A percentile compares a stretch with the other conserved stretches of the same genome.
These are phyloP conservation scores for Metopia argyrocephala DNA, from an alignment of 2,888 invertebrate genomes.

Conservation along the genomic window DNA sequence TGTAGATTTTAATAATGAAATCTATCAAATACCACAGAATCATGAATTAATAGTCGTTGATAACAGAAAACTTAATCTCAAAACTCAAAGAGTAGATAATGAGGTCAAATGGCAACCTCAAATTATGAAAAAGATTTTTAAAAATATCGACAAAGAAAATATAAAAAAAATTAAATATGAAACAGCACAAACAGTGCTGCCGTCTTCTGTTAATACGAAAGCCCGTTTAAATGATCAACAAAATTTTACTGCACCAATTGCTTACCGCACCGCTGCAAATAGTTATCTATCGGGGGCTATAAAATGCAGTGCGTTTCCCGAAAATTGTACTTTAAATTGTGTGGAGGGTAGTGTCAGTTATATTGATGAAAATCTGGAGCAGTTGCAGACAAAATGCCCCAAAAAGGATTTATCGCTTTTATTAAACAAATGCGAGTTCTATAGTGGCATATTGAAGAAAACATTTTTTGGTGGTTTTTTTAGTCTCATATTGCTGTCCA, in stretches of 20 bases:
- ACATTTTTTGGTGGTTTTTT: constrained; percentile 31
- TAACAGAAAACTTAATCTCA: no score
- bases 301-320: background rate
- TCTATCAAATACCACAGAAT: background rate
- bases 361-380: constrained; percentile 20
- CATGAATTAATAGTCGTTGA: no score
- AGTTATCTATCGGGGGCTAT: constrained; percentile 10
- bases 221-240: no score
- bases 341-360: constrained; percentile 17
- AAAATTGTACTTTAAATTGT: constrained; percentile 38
- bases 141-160: no score
- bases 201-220: no score
- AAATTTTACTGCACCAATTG: no score
- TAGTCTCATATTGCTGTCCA: background rate
- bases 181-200: no score
- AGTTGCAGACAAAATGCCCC: background rate
- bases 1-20: background rate
- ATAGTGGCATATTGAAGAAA: constrained; percentile 15
- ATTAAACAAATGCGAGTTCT: constrained; percentile 33
- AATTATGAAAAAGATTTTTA: no score
- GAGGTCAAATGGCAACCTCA: no score
- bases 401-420: constrained; percentile 9
- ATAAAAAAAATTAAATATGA: no score
- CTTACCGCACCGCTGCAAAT: no score
- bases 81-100: no score